These are phyloP conservation scores for Caenorhabditis macrosperma DNA, from an alignment of 2,888 invertebrate genomes.

Conservation along the genomic window DNA sequence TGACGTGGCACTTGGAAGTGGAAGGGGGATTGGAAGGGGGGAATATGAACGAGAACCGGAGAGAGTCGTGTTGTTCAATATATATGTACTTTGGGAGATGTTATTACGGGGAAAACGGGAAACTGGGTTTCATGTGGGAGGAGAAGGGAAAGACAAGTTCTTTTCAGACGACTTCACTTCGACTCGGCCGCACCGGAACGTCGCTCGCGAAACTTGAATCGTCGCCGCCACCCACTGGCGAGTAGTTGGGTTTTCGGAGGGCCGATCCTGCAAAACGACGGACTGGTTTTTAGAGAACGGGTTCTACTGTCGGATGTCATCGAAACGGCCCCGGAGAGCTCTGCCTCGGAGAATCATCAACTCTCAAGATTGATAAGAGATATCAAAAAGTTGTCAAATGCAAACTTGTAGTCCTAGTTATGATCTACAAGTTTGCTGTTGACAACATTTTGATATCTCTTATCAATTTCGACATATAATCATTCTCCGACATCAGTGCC, in stretches of 20 bases:
- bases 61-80: slow-evolving; percentile 32
- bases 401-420: too few species aligned
- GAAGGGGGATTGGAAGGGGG: neutral
- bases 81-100: too few species aligned
- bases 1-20: slow-evolving; percentile 52
- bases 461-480: too few species aligned
- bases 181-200: slow-evolving; percentile 59
- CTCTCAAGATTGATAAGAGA: too few species aligned
- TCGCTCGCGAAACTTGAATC: slow-evolving; percentile 64
- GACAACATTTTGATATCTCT: too few species aligned
- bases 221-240: slow-evolving; percentile 39
- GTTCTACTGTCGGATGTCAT: neutral
- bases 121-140: slow-evolving; percentile 35
- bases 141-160: neutral
- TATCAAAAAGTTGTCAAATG: too few species aligned
- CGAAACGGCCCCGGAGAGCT: neutral
- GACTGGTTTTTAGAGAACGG: too few species aligned
- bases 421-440: too few species aligned
- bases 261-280: slow-evolving; percentile 74
- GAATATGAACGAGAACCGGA: neutral
- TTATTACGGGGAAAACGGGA: too few species aligned
- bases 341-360: too few species aligned
- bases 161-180: slow-evolving; percentile 66
- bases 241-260: slow-evolving; percentile 57
- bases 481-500: too few species aligned